A percentile compares a stretch with the other conserved stretches of the same genome.
Conservation (phyloP, 2,797 vertebrate species). For the Pogonophryne albipinna region DNA sequence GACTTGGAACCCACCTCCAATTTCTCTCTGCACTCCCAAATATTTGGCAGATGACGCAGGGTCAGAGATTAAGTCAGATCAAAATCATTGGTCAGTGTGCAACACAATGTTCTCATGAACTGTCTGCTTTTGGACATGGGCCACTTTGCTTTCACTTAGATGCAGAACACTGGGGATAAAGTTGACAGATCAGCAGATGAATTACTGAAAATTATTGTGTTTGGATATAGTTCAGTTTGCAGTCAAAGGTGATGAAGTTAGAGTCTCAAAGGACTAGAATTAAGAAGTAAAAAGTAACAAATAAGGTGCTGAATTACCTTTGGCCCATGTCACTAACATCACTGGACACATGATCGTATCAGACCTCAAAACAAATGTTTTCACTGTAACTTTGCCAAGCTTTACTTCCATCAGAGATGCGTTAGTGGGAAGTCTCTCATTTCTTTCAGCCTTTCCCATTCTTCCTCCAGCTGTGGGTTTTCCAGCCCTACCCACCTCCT, state of each 20-base stretch:
- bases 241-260: constrained; percentile 20
- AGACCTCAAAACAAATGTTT: constrained; percentile 34
- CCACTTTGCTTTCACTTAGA: constrained; percentile 15
- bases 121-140: constrained; percentile 14
- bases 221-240: constrained; percentile 10
- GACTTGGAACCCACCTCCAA: constrained; percentile 50
- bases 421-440: constrained; percentile 71
- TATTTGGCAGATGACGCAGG: constrained; percentile 56
- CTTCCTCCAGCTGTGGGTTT: constrained; percentile 78
- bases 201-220: constrained; percentile 7
- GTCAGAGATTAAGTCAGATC: constrained; percentile 72
- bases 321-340: constrained; percentile 24
- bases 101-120: constrained; percentile 45
- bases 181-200: constrained; percentile 25
- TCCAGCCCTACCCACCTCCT: constrained; percentile 63
- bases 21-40: constrained; percentile 59
- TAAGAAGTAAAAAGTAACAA: constrained; percentile 25
- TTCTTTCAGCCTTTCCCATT: constrained; percentile 71
- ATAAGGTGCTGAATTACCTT: constrained; percentile 17
- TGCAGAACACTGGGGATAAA: constrained; percentile 11
- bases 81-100: constrained; percentile 64
- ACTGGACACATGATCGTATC: constrained; percentile 30
- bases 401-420: constrained; percentile 55
- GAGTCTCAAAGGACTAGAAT: constrained; percentile 14
- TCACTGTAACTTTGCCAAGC: constrained; percentile 43